These are phyloP conservation scores for Cantharis rustica DNA, from an alignment of 2,888 invertebrate species.

Conservation along the genomic window DNA sequence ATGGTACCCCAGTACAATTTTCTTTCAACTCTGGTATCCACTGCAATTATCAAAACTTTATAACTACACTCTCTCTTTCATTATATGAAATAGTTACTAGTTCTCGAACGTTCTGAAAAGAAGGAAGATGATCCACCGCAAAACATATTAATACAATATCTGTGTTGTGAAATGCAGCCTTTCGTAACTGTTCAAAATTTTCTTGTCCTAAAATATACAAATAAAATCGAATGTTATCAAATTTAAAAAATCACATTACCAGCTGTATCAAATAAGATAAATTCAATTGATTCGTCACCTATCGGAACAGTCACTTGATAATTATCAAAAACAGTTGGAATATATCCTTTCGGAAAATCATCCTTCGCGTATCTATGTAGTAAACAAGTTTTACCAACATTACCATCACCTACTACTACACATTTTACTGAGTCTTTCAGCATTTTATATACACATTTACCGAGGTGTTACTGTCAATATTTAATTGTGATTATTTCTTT, in stretches of 20 bases:
- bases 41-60: constrained; percentile 7
- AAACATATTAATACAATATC: constrained; percentile 99
- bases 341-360: constrained; percentile 93
- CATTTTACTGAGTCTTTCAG: constrained; percentile 86
- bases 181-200: constrained; percentile 96
- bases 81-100: constrained; percentile 66
- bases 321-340: constrained; percentile 96
- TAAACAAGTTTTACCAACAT: constrained; percentile 95
- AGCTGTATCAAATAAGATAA: constrained; percentile 99
- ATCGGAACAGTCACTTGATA: constrained; percentile 99
- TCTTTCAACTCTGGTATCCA: constrained; percentile 27
- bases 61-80: background rate
- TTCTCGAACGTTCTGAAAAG: constrained; percentile 99
- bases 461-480: background rate
- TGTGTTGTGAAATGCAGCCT: constrained; percentile 97
- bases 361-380: constrained; percentile 77
- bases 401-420: constrained; percentile 96
- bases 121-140: constrained; percentile 97
- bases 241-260: constrained; percentile 57
- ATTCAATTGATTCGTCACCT: constrained; percentile 97
- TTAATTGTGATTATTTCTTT: background rate
- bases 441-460: background rate
- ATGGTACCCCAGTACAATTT: constrained; percentile 13
- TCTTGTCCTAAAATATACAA: constrained; percentile 77
- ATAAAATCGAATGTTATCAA: background rate